A percentile compares a stretch with the other conserved stretches of the same genome.
phyloP scores from a whole-genome alignment of 53 echinoderm and acorn worm species.

The Luidia sarsii region DNA sequence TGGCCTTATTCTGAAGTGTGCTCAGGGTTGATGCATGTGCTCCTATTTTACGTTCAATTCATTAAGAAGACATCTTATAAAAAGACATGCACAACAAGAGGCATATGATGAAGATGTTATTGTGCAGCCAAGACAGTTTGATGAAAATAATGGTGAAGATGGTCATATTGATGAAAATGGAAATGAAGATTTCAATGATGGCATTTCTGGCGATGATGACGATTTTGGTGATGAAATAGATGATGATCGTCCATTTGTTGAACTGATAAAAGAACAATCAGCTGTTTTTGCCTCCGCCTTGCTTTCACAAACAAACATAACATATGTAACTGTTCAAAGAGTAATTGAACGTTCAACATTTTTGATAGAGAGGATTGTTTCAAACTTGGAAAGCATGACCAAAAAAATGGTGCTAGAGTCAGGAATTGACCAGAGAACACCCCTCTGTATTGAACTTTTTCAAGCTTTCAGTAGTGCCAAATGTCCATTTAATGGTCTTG shows the following conservation, averaged over 20 bases:
- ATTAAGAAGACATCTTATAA: too few relatives aligned
- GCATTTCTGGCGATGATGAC: not conserved
- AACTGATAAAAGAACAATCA: constrained; percentile 24
- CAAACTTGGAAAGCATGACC: too few relatives aligned
- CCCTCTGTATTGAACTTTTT: too few relatives aligned
- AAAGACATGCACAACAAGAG: too few relatives aligned
- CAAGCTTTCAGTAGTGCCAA: too few relatives aligned
- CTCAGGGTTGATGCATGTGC: too few relatives aligned
- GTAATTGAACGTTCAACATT: not conserved
- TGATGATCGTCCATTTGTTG: not conserved
- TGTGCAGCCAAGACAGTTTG: not conserved
- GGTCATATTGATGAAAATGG: constrained; percentile 8
- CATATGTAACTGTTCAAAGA: constrained; percentile 24
- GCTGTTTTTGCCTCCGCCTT: constrained; percentile 11
- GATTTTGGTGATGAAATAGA: not conserved
- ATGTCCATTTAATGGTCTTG: too few relatives aligned
- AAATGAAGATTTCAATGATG: not conserved
- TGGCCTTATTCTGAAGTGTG: too few relatives aligned
- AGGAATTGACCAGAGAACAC: too few relatives aligned
- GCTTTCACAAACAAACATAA: constrained; percentile 36
- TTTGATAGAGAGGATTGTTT: too few relatives aligned
- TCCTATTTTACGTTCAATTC: too few relatives aligned
- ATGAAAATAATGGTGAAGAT: constrained; percentile 15
- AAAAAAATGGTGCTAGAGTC: too few relatives aligned
- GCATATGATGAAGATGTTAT: not conserved